phyloP scores from a whole-genome alignment of 1,140 invertebrate species.

The Argopecten irradians region DNA sequence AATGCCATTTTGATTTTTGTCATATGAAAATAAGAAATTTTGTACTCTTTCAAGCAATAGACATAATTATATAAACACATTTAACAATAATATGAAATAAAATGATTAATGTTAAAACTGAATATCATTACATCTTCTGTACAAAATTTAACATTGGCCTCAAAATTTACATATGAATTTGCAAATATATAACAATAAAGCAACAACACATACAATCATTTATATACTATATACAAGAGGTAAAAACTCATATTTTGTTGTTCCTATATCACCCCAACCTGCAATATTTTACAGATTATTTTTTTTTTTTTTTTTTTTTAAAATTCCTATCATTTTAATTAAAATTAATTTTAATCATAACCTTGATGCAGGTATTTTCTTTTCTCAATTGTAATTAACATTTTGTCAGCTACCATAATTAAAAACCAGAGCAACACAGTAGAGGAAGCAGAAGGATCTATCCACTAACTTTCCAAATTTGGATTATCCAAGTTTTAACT shows the following conservation, averaged over 20 bases:
- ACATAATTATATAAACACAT: not conserved
- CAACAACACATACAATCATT: not conserved
- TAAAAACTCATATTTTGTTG: not conserved
- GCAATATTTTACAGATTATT: too few species aligned
- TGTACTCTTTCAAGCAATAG: not conserved
- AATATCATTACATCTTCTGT: conserved; percentile 4
- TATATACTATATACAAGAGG: conserved; percentile 18
- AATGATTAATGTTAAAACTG: conserved; percentile 18
- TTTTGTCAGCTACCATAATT: too few species aligned
- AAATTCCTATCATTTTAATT: too few species aligned
- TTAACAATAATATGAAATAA: not conserved
- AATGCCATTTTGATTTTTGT: not conserved
- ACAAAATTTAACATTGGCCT: not conserved
- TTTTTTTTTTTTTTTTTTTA: too few species aligned
- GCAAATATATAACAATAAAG: conserved; percentile 16
- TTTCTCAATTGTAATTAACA: too few species aligned
- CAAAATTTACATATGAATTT: conserved; percentile 13
- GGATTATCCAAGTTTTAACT: too few species aligned
- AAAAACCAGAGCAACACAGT: too few species aligned
- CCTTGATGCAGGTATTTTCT: too few species aligned
- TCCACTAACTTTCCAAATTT: too few species aligned
- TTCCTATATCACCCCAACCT: too few species aligned
- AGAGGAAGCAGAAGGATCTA: too few species aligned
- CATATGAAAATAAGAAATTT: not conserved
- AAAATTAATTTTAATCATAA: too few species aligned